These are phyloP conservation scores for Tamandua tetradactyla DNA, from an alignment of 2,797 vertebrate genomes.

Conservation along the genomic window DNA sequence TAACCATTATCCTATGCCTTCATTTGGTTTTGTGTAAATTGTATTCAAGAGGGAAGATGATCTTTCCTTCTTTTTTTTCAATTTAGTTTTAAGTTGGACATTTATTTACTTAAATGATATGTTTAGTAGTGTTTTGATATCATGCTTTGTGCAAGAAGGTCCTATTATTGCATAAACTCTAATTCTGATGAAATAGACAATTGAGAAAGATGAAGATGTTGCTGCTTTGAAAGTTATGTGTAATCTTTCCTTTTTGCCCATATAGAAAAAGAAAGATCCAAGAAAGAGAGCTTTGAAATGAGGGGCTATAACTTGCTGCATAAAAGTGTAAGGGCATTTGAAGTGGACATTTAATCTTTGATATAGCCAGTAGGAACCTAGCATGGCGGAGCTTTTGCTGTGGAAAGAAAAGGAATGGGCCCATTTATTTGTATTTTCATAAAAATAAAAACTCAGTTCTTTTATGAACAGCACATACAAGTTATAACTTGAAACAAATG, in stretches of 20 bases:
- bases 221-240: not conserved
- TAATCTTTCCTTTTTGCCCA: conserved; percentile 25
- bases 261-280: not conserved
- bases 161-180: not conserved
- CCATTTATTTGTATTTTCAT: not conserved
- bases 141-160: not conserved
- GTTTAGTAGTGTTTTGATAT: not conserved
- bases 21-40: not conserved
- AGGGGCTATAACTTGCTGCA: conserved; percentile 21
- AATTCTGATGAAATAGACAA: conserved; percentile 39
- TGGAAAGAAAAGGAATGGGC: not conserved
- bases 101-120: not conserved
- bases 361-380: not conserved
- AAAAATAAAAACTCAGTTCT: not conserved
- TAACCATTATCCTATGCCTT: not conserved
- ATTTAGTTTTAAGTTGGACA: not conserved
- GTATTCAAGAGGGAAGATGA: not conserved
- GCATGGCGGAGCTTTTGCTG: not conserved
- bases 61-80: not conserved
- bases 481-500: conserved; percentile 19
- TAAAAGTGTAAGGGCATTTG: conserved; percentile 13
- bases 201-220: conserved; percentile 37
- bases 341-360: not conserved
- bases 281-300: not conserved
- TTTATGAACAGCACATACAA: not conserved